phyloP scores from a whole-genome alignment of 2,888 invertebrate genomes.

The Callosobruchus maculatus region DNA sequence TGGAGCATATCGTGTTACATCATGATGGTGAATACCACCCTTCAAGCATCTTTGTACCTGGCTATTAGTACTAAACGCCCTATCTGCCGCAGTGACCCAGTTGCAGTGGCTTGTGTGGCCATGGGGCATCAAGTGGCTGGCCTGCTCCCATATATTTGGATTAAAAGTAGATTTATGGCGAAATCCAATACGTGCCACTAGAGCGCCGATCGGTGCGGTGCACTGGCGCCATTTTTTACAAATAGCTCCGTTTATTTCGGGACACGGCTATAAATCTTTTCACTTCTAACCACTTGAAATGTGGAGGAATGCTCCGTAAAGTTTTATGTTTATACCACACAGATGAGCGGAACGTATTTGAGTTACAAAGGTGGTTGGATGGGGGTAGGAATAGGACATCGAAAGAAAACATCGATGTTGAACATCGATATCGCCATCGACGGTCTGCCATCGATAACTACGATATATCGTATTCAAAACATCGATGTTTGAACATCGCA shows the following conservation, averaged over 20 bases:
- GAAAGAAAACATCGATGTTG: no score
- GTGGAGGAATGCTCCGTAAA: neutral
- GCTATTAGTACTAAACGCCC: neutral
- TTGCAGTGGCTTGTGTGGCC: neutral
- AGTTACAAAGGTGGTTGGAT: neutral
- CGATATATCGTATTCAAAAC: no score
- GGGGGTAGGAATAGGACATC: neutral
- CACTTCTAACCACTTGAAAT: neutral
- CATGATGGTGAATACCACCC: no score
- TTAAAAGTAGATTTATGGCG: neutral
- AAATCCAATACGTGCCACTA: neutral
- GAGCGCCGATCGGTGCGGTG: neutral
- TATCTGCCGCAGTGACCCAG: neutral
- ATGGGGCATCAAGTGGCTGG: neutral
- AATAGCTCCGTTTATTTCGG: neutral
- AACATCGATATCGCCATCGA: no score
- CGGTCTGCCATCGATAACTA: no score
- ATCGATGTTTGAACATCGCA: no score
- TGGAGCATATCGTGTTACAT: no score
- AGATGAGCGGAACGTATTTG: neutral
- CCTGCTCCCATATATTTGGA: neutral
- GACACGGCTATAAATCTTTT: neutral
- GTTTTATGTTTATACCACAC: neutral
- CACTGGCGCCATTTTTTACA: neutral
- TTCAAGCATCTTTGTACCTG: no score